Base-by-base conservation (phyloP, 2,888 invertebrate species). In the Lochmaea crataegi region DNA sequence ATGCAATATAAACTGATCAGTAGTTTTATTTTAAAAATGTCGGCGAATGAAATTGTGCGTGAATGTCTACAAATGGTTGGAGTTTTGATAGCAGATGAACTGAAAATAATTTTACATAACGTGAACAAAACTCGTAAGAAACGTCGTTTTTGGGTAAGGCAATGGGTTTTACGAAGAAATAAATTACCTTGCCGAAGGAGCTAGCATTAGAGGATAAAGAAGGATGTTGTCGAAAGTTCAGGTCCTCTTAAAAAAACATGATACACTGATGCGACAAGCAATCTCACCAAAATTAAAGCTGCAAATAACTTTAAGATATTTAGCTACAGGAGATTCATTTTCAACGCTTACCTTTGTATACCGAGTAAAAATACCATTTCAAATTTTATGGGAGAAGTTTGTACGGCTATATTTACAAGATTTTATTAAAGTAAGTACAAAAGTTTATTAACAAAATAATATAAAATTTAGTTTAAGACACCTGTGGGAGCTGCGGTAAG, bases 241-340 rank as follows among this genome's bases (percentile, higher is more conserved):
- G 45, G 45, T 9, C 14, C 12, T 1, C 11, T 22, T 22, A 22
- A 22, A 22, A n/a, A 22, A 22, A 22, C 22, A 22, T 1, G 22
- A 12, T 10, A 14, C 73, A 70, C 57, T 71, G 65, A 76, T 75
- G 75, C 74, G 73, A 73, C 66, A 73, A 75, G 76, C 76, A 68
- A 66, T 78, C 32, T 72, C 76, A 58, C 74, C 75, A 74, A 76
- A 70, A 71, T 71, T 78, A 73, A 80, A 80, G 57, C 69, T 78
- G 68, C 75, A 76, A 80, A 65, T 78, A 63, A 76, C 75, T 69
- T 73, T 22, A 22, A 22, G 22, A 22, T 22, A 22, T 22, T 22
- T 22, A 22, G 22, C 22, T 22, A 22, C 22, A 22, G 22, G 22
- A 22, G 22, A 22, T 22, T 79, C 77, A 61, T 78, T 76, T 73